These are phyloP conservation scores for Schizaphis graminum DNA, from an alignment of 2,888 invertebrate genomes.

Conservation along the genomic window DNA sequence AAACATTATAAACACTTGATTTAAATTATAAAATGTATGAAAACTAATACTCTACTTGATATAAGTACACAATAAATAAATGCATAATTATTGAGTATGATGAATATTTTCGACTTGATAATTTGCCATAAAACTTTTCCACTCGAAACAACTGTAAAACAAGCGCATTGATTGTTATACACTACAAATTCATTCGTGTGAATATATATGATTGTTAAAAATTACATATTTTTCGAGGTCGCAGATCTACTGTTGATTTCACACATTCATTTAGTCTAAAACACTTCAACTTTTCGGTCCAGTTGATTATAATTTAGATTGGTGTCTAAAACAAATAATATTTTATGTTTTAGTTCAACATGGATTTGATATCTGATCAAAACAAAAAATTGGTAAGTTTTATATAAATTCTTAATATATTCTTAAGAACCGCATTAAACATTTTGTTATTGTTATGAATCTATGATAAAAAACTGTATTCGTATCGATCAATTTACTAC, in stretches of 20 bases:
- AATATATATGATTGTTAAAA: background rate
- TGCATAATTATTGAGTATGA: background rate
- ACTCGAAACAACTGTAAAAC: constrained; percentile 39
- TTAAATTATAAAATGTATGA: background rate
- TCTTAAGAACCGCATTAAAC: background rate
- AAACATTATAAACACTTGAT: background rate
- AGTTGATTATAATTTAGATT: background rate
- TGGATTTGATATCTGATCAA: background rate
- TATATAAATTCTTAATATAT: background rate
- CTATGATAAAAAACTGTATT: background rate
- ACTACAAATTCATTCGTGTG: background rate
- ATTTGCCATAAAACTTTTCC: background rate
- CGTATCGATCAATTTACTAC: background rate
- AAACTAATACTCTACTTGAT: background rate
- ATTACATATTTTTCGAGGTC: background rate
- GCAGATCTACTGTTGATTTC: background rate
- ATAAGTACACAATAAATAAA: background rate
- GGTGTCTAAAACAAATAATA: background rate
- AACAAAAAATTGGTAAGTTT: constrained; percentile 5
- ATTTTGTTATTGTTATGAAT: background rate
- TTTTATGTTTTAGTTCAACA: background rate
- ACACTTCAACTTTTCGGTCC: background rate
- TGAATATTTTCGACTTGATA: background rate
- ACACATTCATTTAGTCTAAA: background rate
- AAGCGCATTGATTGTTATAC: background rate